phyloP scores from a whole-genome alignment of 2,888 invertebrate genomes.

The Chesias legatella region DNA sequence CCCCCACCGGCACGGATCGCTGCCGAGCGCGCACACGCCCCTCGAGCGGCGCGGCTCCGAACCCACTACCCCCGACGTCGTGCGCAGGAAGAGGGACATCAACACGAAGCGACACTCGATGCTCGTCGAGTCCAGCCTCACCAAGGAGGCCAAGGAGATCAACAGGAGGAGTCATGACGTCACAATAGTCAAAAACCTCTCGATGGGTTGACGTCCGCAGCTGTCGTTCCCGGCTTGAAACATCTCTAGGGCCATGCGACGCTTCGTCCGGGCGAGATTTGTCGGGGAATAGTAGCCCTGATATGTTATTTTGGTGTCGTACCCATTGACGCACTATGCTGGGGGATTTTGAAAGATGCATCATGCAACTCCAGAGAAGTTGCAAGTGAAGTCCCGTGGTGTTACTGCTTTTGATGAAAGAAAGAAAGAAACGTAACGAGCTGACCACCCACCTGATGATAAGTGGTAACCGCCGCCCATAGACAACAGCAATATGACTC shows the following conservation, averaged over 20 bases:
- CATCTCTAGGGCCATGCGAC: too few relatives aligned
- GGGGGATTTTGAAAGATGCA: constrained; percentile 13
- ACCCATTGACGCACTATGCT: constrained; percentile 18
- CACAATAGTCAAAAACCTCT: constrained; percentile 63
- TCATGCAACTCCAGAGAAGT: too few relatives aligned
- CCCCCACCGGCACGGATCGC: constrained; percentile 53
- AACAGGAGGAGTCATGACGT: constrained; percentile 68
- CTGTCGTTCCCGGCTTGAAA: too few relatives aligned
- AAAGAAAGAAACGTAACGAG: too few relatives aligned
- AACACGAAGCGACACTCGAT: constrained; percentile 67
- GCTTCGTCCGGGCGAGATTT: too few relatives aligned
- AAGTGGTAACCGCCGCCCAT: too few relatives aligned
- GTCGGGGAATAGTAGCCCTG: too few relatives aligned
- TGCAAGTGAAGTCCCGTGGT: too few relatives aligned
- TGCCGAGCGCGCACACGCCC: too few relatives aligned
- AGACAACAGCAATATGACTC: too few relatives aligned
- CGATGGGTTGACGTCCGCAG: constrained; percentile 68
- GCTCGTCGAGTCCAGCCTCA: constrained; percentile 64
- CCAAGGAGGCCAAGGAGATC: constrained; percentile 61
- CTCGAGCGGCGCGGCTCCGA: constrained; percentile 66
- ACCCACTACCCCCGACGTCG: constrained; percentile 64
- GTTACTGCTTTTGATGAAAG: too few relatives aligned
- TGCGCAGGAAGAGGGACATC: constrained; percentile 63
- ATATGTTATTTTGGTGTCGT: constrained; percentile 11
- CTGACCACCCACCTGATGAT: too few relatives aligned